Conservation (phyloP, 2,888 invertebrate genomes). For the Eumacrocentrus americanus region DNA sequence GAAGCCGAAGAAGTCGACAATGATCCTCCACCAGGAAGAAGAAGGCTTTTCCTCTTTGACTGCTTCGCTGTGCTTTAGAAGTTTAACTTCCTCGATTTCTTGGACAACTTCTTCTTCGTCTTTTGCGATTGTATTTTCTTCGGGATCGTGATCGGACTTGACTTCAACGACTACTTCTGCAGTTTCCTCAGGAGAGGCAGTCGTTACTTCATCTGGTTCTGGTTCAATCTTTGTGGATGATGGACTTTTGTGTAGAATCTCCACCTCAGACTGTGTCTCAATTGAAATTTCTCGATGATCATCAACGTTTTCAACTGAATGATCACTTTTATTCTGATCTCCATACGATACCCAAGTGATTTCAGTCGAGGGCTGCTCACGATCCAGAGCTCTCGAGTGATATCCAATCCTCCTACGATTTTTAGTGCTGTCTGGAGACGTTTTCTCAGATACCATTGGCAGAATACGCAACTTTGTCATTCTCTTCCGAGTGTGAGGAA, state of each 20-base stretch:
- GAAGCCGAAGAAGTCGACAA: slow-evolving; percentile 31
- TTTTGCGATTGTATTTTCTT: no score
- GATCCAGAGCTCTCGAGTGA: slow-evolving; percentile 30
- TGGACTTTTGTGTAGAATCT: background rate
- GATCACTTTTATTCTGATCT: background rate
- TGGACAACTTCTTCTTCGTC: background rate
- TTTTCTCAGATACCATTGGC: slow-evolving; percentile 30
- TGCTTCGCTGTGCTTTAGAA: background rate
- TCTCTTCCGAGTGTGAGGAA: slow-evolving; percentile 40
- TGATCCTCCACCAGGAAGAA: slow-evolving; percentile 18
- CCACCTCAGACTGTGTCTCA: slow-evolving; percentile 16
- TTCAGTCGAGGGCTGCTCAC: slow-evolving; percentile 41
- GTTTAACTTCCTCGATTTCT: background rate
- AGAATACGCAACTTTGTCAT: slow-evolving; percentile 43
- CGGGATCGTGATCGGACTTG: background rate
- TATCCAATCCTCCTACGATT: background rate
- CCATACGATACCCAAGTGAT: slow-evolving; percentile 33
- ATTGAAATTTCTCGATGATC: slow-evolving; percentile 5
- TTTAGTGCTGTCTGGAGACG: background rate
- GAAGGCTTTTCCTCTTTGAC: background rate
- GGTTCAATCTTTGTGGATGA: background rate
- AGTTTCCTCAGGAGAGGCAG: background rate
- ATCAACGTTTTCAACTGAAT: background rate
- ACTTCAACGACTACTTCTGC: slow-evolving; percentile 6
- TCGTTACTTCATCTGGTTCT: background rate